Evolutionary conservation across 2,113 vertebrate genomes (phyloP).

Genomic region (Lethenteron camtschaticum): DNA sequence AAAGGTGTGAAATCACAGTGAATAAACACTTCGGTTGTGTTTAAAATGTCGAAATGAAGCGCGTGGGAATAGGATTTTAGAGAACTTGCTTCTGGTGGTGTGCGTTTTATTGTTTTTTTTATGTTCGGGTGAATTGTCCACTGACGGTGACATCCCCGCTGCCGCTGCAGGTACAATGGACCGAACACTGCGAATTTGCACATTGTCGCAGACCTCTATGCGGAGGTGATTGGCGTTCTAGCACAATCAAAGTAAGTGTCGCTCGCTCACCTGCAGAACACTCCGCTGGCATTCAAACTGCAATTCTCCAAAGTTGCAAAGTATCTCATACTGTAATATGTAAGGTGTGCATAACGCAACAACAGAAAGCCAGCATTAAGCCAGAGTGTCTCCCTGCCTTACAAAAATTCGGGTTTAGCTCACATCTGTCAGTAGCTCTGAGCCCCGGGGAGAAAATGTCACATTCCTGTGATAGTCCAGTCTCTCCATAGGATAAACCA

Average conservation of each 20-base stretch:
- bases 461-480: too few species aligned
- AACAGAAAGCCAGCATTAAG: too few species aligned
- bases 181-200: slow-evolving; percentile 98
- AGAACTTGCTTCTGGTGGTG: neutral
- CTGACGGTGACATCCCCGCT: too few species aligned
- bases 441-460: too few species aligned
- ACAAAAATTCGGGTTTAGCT: too few species aligned
- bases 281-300: neutral
- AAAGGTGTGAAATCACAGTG: too few species aligned
- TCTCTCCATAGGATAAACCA: too few species aligned
- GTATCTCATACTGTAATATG: neutral
- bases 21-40: too few species aligned
- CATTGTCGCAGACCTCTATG: slow-evolving; percentile 90
- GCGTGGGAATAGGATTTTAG: too few species aligned
- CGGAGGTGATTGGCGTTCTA: slow-evolving; percentile 81
- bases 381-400: too few species aligned
- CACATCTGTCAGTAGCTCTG: too few species aligned
- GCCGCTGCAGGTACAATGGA: slow-evolving; percentile 50
- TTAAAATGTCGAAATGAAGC: too few species aligned
- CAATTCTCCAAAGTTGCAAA: neutral
- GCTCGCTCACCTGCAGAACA: neutral
- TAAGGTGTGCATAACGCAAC: neutral
- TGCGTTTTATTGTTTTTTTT: slow-evolving; percentile 9
- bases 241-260: slow-evolving; percentile 80
- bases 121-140: slow-evolving; percentile 2